A percentile compares a stretch with the other conserved stretches of the same genome.
These are phyloP conservation scores for Entomyzon cyanotis DNA, from an alignment of 2,113 vertebrate species.

Conservation along the genomic window DNA sequence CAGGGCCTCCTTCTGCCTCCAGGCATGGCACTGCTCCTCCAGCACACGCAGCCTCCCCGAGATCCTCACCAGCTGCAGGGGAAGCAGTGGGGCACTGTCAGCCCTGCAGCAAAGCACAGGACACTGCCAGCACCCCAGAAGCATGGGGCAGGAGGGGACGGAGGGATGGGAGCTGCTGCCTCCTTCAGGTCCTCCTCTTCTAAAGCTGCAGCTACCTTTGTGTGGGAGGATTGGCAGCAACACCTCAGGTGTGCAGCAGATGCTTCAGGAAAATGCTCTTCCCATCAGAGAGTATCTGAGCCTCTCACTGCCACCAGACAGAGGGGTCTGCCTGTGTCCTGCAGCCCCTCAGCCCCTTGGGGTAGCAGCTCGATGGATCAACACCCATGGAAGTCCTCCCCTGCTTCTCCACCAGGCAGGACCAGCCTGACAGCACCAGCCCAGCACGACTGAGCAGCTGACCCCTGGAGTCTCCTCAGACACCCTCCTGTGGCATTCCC, in stretches of 20 bases:
- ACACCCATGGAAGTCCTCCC: not conserved
- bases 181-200: not conserved
- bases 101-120: not conserved
- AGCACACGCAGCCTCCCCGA: slow-evolving; percentile 64
- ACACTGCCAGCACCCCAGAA: not conserved
- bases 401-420: not conserved
- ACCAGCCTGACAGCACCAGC: not conserved
- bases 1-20: slow-evolving; percentile 70
- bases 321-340: not conserved
- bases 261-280: not conserved
- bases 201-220: not conserved
- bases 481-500: not conserved
- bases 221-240: not conserved
- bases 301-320: not conserved
- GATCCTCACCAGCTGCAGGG: slow-evolving; percentile 74
- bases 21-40: slow-evolving; percentile 70
- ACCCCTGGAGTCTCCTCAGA: not conserved
- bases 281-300: not conserved
- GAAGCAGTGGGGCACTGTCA: not conserved
- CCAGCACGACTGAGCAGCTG: too few relatives aligned
- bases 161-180: not conserved
- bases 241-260: not conserved
- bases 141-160: fast-evolving
- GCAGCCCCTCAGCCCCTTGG: not conserved
- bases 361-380: not conserved